Conservation (phyloP, 2,797 vertebrate species). For the Fistularia commersonii region DNA sequence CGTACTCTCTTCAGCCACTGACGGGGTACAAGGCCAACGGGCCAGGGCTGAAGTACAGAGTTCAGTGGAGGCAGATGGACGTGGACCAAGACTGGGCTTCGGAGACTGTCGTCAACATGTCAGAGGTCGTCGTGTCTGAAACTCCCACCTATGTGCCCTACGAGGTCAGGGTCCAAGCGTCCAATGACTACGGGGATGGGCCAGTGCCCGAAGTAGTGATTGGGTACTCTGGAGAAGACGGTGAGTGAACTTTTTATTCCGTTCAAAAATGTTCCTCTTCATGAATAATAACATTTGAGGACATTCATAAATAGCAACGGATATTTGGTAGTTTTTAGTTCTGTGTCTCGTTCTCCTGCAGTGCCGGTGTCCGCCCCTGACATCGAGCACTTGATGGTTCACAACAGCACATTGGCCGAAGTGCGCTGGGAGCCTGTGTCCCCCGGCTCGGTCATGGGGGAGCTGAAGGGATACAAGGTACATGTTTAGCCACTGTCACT, state of each 20-base stretch:
- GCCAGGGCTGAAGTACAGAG: slow-evolving; percentile 88
- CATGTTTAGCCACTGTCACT: too few relatives aligned
- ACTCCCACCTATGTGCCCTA: slow-evolving; percentile 87
- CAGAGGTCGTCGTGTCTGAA: slow-evolving; percentile 84
- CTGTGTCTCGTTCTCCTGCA: slow-evolving; percentile 43
- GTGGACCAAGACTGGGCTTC: slow-evolving; percentile 85
- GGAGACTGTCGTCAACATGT: slow-evolving; percentile 82
- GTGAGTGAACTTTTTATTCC: slow-evolving; percentile 74
- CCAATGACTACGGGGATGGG: slow-evolving; percentile 86
- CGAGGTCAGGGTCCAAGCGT: slow-evolving; percentile 89
- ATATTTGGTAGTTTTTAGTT: not conserved
- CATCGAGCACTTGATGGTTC: slow-evolving; percentile 77
- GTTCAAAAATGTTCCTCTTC: not conserved
- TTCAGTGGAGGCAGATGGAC: slow-evolving; percentile 89
- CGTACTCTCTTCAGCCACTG: slow-evolving; percentile 66
- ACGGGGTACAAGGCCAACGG: slow-evolving; percentile 89
- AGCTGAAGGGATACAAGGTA: slow-evolving; percentile 91
- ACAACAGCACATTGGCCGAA: slow-evolving; percentile 86
- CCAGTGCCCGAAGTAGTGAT: slow-evolving; percentile 78
- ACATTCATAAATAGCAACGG: not conserved
- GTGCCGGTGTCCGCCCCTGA: slow-evolving; percentile 86
- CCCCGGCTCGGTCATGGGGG: slow-evolving; percentile 78
- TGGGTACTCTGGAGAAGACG: slow-evolving; percentile 92
- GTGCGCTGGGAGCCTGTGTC: slow-evolving; percentile 89
- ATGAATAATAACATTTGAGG: not conserved